Evolutionary conservation across 64 coral and sea anemone species (phyloP).

Genomic region (Platygyra sinensis): DNA sequence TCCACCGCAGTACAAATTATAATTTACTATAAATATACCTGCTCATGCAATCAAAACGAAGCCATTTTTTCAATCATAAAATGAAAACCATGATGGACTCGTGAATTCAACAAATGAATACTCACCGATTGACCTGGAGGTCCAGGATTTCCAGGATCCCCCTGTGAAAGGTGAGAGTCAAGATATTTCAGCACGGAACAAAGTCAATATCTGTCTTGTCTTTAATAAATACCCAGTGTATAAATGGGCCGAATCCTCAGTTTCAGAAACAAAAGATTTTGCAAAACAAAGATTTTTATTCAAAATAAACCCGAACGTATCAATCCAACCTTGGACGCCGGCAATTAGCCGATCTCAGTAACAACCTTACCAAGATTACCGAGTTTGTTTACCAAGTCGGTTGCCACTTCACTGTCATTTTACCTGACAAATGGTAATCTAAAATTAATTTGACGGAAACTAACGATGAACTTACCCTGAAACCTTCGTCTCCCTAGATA

Average conservation of each 20-base stretch:
- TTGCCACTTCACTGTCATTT: too few relatives aligned
- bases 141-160: conserved; percentile 44
- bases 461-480: background rate
- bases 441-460: background rate
- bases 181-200: background rate
- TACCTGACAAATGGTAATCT: too few relatives aligned
- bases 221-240: too few relatives aligned
- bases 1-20: too few relatives aligned
- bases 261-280: too few relatives aligned
- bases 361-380: too few relatives aligned
- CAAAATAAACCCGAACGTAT: too few relatives aligned
- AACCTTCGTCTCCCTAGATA: conserved; percentile 34
- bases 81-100: background rate
- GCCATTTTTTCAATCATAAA: background rate
- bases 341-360: too few relatives aligned
- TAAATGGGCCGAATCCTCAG: background rate
- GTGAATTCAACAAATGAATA: background rate
- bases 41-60: background rate
- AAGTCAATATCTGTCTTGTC: background rate
- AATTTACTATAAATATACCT: background rate
- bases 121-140: conserved; percentile 57
- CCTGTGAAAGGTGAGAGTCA: conserved; percentile 12
- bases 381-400: too few relatives aligned
- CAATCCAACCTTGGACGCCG: too few relatives aligned
- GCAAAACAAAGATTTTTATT: too few relatives aligned